phyloP scores from a whole-genome alignment of 2,888 invertebrate genomes.

The Anticlea derivata region DNA sequence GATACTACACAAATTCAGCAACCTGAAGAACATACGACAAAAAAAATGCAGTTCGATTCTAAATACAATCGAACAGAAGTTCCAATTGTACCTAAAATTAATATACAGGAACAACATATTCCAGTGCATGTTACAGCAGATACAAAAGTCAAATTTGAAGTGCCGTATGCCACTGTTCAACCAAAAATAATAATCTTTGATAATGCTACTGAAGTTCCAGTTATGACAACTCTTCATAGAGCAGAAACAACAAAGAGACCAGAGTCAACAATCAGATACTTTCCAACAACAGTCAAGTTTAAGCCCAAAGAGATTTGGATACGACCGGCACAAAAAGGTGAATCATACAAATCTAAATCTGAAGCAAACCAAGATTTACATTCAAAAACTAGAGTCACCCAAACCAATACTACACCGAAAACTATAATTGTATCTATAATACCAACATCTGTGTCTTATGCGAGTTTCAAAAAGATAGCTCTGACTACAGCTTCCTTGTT shows the following conservation, averaged over 20 bases:
- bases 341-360: constrained; percentile 53
- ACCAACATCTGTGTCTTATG: constrained; percentile 75
- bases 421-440: constrained; percentile 79
- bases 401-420: constrained; percentile 66
- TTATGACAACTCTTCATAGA: constrained; percentile 29
- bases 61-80: constrained; percentile 50
- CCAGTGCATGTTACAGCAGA: constrained; percentile 27
- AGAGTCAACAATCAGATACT: constrained; percentile 56
- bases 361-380: constrained; percentile 60
- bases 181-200: constrained; percentile 14
- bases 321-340: constrained; percentile 78
- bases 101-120: constrained; percentile 26
- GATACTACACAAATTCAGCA: constrained; percentile 20
- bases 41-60: constrained; percentile 29
- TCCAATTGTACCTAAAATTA: constrained; percentile 34
- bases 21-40: constrained; percentile 33
- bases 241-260: constrained; percentile 53
- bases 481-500: constrained; percentile 63
- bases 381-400: constrained; percentile 51
- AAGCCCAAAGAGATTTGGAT: constrained; percentile 82
- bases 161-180: neutral
- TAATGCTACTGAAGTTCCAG: constrained; percentile 24
- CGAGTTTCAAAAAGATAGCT: constrained; percentile 72
- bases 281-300: constrained; percentile 63
- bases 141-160: constrained; percentile 12